Conservation (phyloP, 1,140 invertebrate species). For the Drosophila pseudoananassae region DNA sequence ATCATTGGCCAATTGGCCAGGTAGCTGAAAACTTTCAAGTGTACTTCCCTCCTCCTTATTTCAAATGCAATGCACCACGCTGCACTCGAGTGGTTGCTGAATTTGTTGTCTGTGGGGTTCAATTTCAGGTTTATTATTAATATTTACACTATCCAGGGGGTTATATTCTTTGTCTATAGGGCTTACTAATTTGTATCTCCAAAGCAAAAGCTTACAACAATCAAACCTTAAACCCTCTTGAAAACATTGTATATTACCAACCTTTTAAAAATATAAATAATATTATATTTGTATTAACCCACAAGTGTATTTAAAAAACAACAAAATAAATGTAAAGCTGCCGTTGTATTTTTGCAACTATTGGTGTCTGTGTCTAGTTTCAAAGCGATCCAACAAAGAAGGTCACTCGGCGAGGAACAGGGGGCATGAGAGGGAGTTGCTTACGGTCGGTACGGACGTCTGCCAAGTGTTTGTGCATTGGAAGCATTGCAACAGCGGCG, state of each 20-base stretch:
- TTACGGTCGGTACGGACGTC: conserved; percentile 7
- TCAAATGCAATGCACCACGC: conserved; percentile 31
- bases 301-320: conserved; percentile 7
- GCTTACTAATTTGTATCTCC: too few species aligned
- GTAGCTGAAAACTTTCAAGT: conserved; percentile 51
- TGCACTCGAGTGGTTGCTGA: conserved; percentile 12
- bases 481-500: conserved; percentile 48
- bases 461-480: conserved; percentile 44
- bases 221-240: too few species aligned
- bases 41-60: conserved; percentile 10
- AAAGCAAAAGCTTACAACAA: not conserved
- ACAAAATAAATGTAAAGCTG: not conserved
- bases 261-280: too few species aligned
- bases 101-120: conserved; percentile 28
- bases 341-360: conserved; percentile 21
- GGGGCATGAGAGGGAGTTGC: not conserved
- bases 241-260: too few species aligned
- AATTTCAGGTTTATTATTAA: conserved; percentile 67
- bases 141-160: conserved; percentile 11
- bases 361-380: conserved; percentile 32
- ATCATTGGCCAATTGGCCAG: conserved; percentile 55
- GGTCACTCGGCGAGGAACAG: conserved; percentile 45
- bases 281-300: not conserved
- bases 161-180: not conserved
- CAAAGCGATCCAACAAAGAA: conserved; percentile 48